Conservation (phyloP, 2,113 vertebrate genomes). For the Plecturocebus donacophilus region DNA sequence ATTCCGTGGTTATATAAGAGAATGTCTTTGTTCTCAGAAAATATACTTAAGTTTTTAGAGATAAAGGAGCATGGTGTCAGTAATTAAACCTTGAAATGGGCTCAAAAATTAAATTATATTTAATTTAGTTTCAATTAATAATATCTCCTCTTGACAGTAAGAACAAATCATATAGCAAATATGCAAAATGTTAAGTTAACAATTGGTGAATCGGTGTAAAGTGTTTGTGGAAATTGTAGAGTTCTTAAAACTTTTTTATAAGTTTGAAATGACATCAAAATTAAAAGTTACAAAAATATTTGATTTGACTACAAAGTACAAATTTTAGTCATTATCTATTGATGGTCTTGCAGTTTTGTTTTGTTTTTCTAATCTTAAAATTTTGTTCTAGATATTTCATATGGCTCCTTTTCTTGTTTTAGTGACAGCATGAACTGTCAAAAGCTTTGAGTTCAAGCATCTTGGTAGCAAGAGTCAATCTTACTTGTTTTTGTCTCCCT, state of each 20-base stretch:
- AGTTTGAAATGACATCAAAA: conserved; percentile 21
- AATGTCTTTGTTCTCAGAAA: conserved; percentile 26
- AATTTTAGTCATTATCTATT: conserved; percentile 12
- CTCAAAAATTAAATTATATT: not conserved
- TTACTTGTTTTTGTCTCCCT: not conserved
- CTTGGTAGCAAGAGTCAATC: not conserved
- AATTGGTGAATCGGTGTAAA: not conserved
- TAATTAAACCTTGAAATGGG: not conserved
- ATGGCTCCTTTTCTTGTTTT: not conserved
- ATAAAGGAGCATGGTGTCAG: not conserved
- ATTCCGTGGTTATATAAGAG: conserved; percentile 17
- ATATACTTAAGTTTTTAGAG: not conserved
- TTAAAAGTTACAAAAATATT: conserved; percentile 26
- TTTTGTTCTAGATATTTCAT: not conserved
- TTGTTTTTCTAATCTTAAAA: not conserved
- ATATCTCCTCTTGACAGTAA: not conserved
- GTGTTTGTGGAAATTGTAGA: not conserved
- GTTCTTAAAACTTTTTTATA: not conserved
- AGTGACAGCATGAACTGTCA: not conserved
- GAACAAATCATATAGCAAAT: not conserved
- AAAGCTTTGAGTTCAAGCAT: conserved; percentile 15
- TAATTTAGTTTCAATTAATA: not conserved
- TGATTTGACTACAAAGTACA: conserved; percentile 3
- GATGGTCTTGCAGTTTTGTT: not conserved
- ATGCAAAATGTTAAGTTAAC: conserved; percentile 3